Base-by-base conservation (phyloP, 2,888 invertebrate species). In the Aporophyla lueneburgensis region DNA sequence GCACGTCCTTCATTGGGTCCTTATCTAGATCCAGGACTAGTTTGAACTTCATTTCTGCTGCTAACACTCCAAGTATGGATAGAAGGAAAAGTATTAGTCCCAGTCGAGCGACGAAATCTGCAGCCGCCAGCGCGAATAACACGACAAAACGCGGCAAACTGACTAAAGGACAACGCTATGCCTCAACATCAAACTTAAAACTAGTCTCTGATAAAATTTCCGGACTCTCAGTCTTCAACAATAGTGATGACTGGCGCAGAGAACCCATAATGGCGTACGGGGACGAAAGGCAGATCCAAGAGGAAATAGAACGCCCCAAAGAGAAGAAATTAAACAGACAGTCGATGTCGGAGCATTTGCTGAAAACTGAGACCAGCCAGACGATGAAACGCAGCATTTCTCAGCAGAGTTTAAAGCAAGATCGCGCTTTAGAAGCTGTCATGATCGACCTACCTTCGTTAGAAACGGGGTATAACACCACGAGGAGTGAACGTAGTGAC, bases 11-110 rank as follows among this genome's bases (percentile, higher is more conserved):
- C 86, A 96, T 97, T 14, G 97, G 97, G 16, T 96, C 96, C 7
- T 88, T 97, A 62, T 96, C 97, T 0, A 91, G 97, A 0, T 97
- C 97, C 0, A 93, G 97, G 24, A 97, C 97, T 0, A 96, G 97
- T 51, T 91, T 97, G 0, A 95, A 97, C 89, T 92, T 94, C 81
- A 76, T 94, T 2, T 92, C 95, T 0, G 90, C 93, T 0, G 89
- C 93, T 0, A 94, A 91, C 63, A 94, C 96, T 0, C 95, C 95
- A 0, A 91, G 90, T n/a, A 87, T 94, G 90, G 93, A 93, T 12
- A 86, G 96, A 0, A 80, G 96, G 0, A 80, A 95, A 0, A 95
- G 95, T 70, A 91, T 94, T 0, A 96, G 96, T 56, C 96, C 96
- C 0, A 84, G 83, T 43, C 84, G 93, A 40, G 87, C 84, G 0